Evolutionary conservation across 2,888 invertebrate genomes (phyloP), one percentile per base, ranked within the genome.

Genomic region (Plagodis dolabraria): DNA sequence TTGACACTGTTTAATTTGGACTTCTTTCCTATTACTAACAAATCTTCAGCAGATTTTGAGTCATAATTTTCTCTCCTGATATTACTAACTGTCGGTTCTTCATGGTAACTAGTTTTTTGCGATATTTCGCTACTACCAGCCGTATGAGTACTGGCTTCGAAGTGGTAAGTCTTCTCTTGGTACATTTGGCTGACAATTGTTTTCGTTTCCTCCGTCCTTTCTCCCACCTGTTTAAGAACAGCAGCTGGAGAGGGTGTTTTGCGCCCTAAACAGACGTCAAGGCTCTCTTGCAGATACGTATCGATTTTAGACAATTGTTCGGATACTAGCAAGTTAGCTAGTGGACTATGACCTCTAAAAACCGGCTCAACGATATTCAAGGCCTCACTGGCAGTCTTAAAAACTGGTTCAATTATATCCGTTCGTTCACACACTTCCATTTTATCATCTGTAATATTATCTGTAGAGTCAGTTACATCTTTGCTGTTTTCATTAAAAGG

Each of bases 301-400:
- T 92, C 90, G 67, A 92, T 91, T 76, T 86, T 92, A 12, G 80
- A 82, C 67, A 92, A 68, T 64, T 90, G 87, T 65, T 92, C 89
- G n/a, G 91, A 79, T 48, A 92, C 79, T 35, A 80, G 57, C 33
- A 83, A 68, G 68, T 89, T 89, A 7, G 86, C 86, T 51, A 91
- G 73, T 47, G 91, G 90, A 71, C 86, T 89, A 44, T 76, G 80
- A 22, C 77, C 67, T 65, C 86, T 79, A 55, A 73, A 68, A 46
- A 73, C 53, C 35, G 80, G 70, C 47, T 78, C 79, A 6, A 43
- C 46, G 33, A 47, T 51, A 47, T 54, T 59, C 6, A 47, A 33
- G 10, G 43, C 49, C 47, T 59, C 59, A 43, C 45, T 53, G n/a
- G 47, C 7, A 40, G 42, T 47, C 53, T 38, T 53, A 43, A 48